Evolutionary conservation across 2,113 vertebrate genomes (phyloP).

Genomic region (Laticauda laticaudata): DNA sequence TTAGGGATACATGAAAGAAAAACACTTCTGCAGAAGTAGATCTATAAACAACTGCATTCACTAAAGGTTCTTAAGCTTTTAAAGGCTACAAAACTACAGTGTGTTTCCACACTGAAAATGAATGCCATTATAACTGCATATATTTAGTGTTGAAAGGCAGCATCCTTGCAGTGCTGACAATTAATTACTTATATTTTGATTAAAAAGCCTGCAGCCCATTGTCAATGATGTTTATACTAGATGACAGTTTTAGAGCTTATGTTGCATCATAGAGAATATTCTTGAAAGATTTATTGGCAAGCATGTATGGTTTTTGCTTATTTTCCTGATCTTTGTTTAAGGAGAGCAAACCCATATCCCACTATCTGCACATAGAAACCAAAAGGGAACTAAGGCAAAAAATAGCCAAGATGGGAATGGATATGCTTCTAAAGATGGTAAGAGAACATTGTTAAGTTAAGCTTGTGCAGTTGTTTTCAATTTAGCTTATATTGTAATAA

Average conservation of each 20-base stretch:
- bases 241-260: background rate
- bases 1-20: background rate
- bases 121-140: background rate
- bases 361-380: conserved; percentile 75
- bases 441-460: conserved; percentile 27
- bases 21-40: background rate
- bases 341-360: conserved; percentile 90
- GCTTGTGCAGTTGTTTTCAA: background rate
- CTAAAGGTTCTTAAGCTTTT: background rate
- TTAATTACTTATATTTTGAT: background rate
- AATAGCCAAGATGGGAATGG: conserved; percentile 88
- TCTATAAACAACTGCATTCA: background rate
- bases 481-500: background rate
- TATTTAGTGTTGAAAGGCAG: background rate
- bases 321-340: conserved; percentile 58
- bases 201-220: background rate
- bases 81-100: background rate
- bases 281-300: background rate
- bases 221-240: background rate
- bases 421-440: conserved; percentile 96
- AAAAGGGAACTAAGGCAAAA: conserved; percentile 77
- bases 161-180: background rate
- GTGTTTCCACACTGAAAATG: background rate
- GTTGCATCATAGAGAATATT: background rate
- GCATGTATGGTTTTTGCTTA: conserved; percentile 5